Percentiles rank a stretch among this genome's conserved stretches.
These are phyloP conservation scores for Pseudolaguvia tuberculata DNA, from an alignment of 2,113 vertebrate species.

Conservation along the genomic window DNA sequence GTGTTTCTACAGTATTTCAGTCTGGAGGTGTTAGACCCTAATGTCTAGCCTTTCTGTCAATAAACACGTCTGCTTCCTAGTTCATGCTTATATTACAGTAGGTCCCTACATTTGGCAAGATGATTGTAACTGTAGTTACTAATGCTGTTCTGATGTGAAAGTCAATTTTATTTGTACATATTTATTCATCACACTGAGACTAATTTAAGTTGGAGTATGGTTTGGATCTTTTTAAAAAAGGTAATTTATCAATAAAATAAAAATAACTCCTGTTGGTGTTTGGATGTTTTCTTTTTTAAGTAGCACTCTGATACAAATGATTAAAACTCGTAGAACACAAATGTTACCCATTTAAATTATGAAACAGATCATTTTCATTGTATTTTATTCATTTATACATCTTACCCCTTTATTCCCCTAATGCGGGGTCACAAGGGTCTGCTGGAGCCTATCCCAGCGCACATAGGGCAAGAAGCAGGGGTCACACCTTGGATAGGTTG, in stretches of 20 bases:
- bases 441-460: too few species aligned
- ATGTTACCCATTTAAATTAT: too few species aligned
- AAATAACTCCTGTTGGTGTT: constrained; percentile 35
- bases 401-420: too few species aligned
- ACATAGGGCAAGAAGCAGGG: too few species aligned
- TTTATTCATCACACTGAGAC: constrained; percentile 58
- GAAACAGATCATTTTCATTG: too few species aligned
- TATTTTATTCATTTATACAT: too few species aligned
- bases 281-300: not conserved
- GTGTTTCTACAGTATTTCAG: constrained; percentile 43
- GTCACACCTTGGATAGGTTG: too few species aligned
- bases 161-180: constrained; percentile 61
- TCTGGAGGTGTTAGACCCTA: constrained; percentile 31
- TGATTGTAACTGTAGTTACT: constrained; percentile 54
- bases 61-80: constrained; percentile 49
- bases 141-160: constrained; percentile 66
- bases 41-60: constrained; percentile 51
- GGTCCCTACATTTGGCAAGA: constrained; percentile 55
- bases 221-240: constrained; percentile 71
- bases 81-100: constrained; percentile 56
- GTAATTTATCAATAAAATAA: constrained; percentile 79
- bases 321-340: too few species aligned
- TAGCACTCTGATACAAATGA: too few species aligned
- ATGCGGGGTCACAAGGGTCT: too few species aligned
- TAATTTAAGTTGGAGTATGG: constrained; percentile 57